Base-by-base conservation (phyloP, 2,888 invertebrate species). In the Galeruca laticollis region DNA sequence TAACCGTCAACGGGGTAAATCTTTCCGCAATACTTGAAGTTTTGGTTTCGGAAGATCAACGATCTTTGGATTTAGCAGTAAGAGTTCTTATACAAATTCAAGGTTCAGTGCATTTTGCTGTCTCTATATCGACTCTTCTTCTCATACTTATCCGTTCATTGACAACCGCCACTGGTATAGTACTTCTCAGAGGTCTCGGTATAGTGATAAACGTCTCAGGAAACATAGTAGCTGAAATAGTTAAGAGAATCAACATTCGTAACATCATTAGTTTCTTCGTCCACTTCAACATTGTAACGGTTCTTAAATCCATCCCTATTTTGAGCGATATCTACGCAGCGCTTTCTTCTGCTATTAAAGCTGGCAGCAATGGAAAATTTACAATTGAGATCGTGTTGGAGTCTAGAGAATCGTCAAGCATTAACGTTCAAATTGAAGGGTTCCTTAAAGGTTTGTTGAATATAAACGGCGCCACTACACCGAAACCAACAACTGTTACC, bases 91-190 rank as follows among this genome's bases (percentile, higher is more conserved):
- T 73, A n/a, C 49, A 15, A 31, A 47, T 75, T 2, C 47, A 60
- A 15, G 57, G 26, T 2, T 21, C 62, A 3, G 57, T 73, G 6
- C 35, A 68, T 4, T 21, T 65, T 11, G 60, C 20, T 3, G 57
- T 72, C 21, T 60, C 75, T 18, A 71, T 76, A 35, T 70, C 74
- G 2, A 21, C 49, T 3, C 37, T 76, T 13, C 20, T 75, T 9
- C 35, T 72, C 2, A 9, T 52, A n/a, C 63, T 76, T 26, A n/a
- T 76, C 11, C 18, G 43, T 13, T 52, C 60, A 15, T 57, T 76
- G 2, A 70, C 57, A 9, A 37, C 70, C 5, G 37, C 54, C 13
- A 10, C 18, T n/a, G 75, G 76, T 20, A 31, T 73, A 37, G 40
- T n/a, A 3, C 15, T 75, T 5, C 68, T 76, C 18, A 33, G 15